phyloP scores from a whole-genome alignment of 2,888 invertebrate species.

The Schizotus pectinicornis region DNA sequence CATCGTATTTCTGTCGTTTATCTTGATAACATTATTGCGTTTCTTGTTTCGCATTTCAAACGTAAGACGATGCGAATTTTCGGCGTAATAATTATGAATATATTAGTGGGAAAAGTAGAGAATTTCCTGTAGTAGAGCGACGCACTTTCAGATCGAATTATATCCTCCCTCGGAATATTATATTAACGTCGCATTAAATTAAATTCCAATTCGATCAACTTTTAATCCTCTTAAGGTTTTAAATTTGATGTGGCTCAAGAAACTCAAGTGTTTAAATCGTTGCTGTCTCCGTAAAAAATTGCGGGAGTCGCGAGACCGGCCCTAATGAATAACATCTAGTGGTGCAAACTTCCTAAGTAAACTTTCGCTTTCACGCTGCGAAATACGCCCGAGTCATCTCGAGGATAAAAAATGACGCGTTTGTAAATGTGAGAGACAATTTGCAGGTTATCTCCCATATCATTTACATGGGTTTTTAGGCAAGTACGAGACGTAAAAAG shows the following conservation, averaged over 20 bases:
- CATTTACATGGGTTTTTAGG: slow-evolving; percentile 7
- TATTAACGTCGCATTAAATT: slow-evolving; percentile 1
- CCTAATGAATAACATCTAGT: not conserved
- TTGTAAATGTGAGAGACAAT: slow-evolving; percentile 16
- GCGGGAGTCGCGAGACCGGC: not conserved
- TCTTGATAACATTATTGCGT: not conserved
- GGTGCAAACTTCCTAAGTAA: not conserved
- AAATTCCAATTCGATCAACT: slow-evolving; percentile 4
- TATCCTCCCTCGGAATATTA: not conserved
- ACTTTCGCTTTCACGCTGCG: not conserved
- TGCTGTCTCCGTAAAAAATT: too few relatives aligned
- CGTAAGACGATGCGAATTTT: not conserved
- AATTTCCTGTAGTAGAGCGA: too few relatives aligned
- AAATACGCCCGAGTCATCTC: not conserved
- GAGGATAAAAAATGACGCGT: not conserved
- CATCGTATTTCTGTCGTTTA: slow-evolving; percentile 3
- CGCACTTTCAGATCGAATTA: too few relatives aligned
- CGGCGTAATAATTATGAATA: slow-evolving; percentile 2
- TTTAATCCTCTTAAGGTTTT: not conserved
- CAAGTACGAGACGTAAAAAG: not conserved
- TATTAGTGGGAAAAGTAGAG: too few relatives aligned
- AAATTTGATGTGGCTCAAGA: too few relatives aligned
- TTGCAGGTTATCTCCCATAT: slow-evolving; percentile 12
- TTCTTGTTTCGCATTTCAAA: not conserved
- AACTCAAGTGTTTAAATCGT: too few relatives aligned